Conservation (phyloP, 2,797 vertebrate genomes). For the Cottoperca gobio region DNA sequence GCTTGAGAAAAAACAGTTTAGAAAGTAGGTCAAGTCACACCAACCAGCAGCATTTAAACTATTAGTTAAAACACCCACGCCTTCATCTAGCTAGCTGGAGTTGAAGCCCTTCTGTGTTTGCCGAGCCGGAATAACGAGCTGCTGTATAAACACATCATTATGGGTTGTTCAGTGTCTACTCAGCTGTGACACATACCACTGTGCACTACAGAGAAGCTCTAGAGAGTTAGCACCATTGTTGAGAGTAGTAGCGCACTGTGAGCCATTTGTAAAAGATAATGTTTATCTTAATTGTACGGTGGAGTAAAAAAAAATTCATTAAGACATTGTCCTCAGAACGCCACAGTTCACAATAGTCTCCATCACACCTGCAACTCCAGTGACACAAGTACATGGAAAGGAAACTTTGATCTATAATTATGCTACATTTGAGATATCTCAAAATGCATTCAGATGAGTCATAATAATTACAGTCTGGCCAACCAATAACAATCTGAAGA, state of each 20-base stretch:
- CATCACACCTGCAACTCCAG: neutral
- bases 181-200: neutral
- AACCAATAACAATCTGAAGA: neutral
- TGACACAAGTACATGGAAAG: neutral
- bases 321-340: neutral
- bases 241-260: neutral
- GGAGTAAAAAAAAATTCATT: neutral
- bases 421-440: neutral
- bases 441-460: neutral
- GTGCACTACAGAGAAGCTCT: too few relatives aligned
- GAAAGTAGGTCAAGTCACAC: neutral
- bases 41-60: neutral
- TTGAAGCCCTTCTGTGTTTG: neutral
- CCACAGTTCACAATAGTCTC: neutral
- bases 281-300: neutral
- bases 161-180: neutral
- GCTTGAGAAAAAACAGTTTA: neutral
- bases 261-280: too few relatives aligned
- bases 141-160: neutral
- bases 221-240: neutral
- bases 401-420: neutral
- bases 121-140: neutral
- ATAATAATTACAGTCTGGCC: neutral
- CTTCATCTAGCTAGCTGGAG: accelerated
- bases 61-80: too few relatives aligned